Evolutionary conservation across 1,140 invertebrate genomes (phyloP).

Genomic region (Drosophila ambigua): DNA sequence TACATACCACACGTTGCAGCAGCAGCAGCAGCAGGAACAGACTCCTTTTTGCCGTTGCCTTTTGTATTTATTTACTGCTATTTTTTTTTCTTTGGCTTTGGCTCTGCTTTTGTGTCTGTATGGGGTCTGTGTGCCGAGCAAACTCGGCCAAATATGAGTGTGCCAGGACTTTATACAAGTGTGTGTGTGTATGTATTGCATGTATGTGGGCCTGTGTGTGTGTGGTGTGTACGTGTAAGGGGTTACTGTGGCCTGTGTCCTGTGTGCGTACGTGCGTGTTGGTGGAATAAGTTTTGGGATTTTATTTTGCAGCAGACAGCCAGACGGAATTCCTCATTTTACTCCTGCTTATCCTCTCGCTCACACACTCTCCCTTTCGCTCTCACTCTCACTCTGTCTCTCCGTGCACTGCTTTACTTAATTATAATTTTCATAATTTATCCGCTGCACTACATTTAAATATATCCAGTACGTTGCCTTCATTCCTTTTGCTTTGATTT

Average conservation of each 20-base stretch:
- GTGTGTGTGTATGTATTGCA: neutral
- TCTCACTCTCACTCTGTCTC: no score
- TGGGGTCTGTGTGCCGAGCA: slow-evolving; percentile 13
- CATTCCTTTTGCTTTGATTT: slow-evolving; percentile 31
- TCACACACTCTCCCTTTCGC: no score
- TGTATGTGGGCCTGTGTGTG: neutral
- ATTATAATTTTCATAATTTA: slow-evolving; percentile 33
- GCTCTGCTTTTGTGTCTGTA: slow-evolving; percentile 24
- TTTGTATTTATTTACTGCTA: slow-evolving; percentile 69
- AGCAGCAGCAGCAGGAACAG: slow-evolving; percentile 47
- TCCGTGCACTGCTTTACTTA: slow-evolving; percentile 7
- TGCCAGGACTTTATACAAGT: neutral
- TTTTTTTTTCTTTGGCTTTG: slow-evolving; percentile 25
- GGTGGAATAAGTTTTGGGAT: slow-evolving; percentile 2
- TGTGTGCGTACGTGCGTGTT: slow-evolving; percentile 11
- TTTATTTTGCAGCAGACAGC: slow-evolving; percentile 10
- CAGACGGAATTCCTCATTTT: slow-evolving; percentile 2
- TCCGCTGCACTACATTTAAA: slow-evolving; percentile 23
- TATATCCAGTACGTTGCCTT: slow-evolving; percentile 25
- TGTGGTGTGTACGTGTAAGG: neutral
- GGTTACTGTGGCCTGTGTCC: no score
- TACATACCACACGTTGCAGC: slow-evolving; percentile 56
- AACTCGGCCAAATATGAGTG: slow-evolving; percentile 29
- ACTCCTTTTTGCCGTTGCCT: slow-evolving; percentile 56
- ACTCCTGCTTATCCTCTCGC: slow-evolving; percentile 1